A percentile compares a stretch with the other conserved stretches of the same genome.
Conservation (phyloP, 1,140 invertebrate genomes). For the Mya arenaria region DNA sequence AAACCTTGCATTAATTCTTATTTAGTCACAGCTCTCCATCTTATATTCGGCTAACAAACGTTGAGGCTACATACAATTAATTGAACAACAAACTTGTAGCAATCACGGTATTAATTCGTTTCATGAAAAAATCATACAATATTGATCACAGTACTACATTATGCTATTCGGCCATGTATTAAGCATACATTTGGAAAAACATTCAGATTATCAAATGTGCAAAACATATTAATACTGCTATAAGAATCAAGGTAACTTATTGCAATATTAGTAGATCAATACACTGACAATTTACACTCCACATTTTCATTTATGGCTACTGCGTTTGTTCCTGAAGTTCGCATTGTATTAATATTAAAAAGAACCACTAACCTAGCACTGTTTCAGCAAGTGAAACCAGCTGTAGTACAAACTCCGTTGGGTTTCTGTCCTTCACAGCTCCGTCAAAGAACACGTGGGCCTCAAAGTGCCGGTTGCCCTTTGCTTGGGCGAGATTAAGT, state of each 20-base stretch:
- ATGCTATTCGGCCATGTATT: no score
- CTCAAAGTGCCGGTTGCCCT: conserved; percentile 64
- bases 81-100: no score
- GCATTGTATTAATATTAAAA: no score
- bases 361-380: conserved; percentile 68
- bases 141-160: no score
- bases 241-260: background rate
- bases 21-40: no score
- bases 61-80: no score
- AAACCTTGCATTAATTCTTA: no score
- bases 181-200: background rate
- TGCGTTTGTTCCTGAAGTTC: background rate
- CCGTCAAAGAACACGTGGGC: conserved; percentile 74
- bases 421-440: conserved; percentile 62
- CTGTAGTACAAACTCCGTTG: conserved; percentile 70
- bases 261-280: no score
- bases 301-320: background rate
- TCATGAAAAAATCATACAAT: no score
- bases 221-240: background rate
- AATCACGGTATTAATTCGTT: no score
- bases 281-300: background rate
- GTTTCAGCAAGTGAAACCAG: conserved; percentile 63
- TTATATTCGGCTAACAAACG: no score
- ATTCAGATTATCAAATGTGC: background rate
- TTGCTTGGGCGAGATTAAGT: conserved; percentile 61